Conservation (phyloP, 2,888 invertebrate species). For the Rhamnusium bicolor region DNA sequence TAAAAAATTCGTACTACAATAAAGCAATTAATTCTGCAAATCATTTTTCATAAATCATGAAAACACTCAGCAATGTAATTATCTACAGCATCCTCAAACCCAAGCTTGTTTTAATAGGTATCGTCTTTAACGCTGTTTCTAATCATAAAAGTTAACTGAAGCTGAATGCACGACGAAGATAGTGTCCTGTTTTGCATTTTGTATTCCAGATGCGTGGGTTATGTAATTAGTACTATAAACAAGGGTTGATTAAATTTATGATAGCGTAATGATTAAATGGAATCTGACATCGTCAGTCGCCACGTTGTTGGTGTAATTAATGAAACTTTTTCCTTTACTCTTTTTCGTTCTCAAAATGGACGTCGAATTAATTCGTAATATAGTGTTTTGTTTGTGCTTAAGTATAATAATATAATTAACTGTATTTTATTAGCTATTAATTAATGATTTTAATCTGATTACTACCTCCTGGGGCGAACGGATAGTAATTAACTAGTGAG, state of each 20-base stretch:
- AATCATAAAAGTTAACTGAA: neutral
- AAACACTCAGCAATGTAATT: neutral
- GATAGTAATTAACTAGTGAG: no score
- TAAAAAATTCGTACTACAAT: no score
- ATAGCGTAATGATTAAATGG: slow-evolving; percentile 2
- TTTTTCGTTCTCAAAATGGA: neutral
- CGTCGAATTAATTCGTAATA: neutral
- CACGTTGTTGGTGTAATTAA: neutral
- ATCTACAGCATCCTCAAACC: neutral
- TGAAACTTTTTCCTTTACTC: neutral
- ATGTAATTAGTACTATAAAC: slow-evolving; percentile 45
- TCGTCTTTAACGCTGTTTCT: neutral
- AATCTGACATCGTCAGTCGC: neutral
- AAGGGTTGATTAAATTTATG: slow-evolving; percentile 46
- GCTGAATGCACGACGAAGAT: neutral
- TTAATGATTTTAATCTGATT: no score
- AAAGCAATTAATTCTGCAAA: neutral
- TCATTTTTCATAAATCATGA: neutral
- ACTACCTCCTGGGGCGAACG: no score
- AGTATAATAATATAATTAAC: neutral
- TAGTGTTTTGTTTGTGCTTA: neutral
- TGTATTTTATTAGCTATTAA: neutral
- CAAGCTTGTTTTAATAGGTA: neutral
- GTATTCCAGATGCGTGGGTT: slow-evolving; percentile 35
- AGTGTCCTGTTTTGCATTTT: slow-evolving; percentile 37